Base-by-base conservation (phyloP, 2,113 vertebrate species). In the Protobothrops mucrosquamatus region DNA sequence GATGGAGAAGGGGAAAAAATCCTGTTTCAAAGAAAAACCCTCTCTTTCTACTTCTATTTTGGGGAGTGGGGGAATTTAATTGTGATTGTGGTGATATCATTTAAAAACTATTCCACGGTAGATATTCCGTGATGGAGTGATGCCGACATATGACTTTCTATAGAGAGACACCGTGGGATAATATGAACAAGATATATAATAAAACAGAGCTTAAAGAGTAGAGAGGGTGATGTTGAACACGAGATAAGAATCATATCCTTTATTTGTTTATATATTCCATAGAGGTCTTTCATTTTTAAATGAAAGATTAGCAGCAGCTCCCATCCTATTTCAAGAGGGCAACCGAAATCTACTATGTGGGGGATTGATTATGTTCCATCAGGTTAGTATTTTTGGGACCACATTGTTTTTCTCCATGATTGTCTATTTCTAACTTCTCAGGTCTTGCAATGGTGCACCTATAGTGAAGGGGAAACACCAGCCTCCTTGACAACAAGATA, bases 11-110 rank as follows among this genome's bases (percentile, higher is more conserved):
- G 92, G 85, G 86, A 85, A 89, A 88, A 43, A 74, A 89, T 61
- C 24, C 94, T 94, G 92, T 95, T 94, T 94, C 54, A 93, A 94
- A 96, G 94, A 93, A 91, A 90, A 23, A 85, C 6, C 54, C 34
- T 9, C 48, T 51, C 88, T 89, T 89, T 93, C 14, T 56, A 29
- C 15, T 51, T 87, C 29, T 87, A 59, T 64, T 93, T 34, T 51
- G 89, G 92, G 91, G 92, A 85, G 52, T 6, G 20, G 20, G 56
- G 56, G 55, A 56, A 22, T 51, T 51, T 51, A 57, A 22, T 64
- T 29, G 93, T 95, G 52, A 92, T 93, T 92, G 46, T 3, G 48
- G 52, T 91, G 57, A 90, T 91, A 90, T 92, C 89, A 54, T 85
- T 91, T 95, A 57, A 64, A 93, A 93, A 89, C 2, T 87, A 81